These are phyloP conservation scores for Varanus salvator DNA, from an alignment of 2,113 vertebrate species.

Conservation along the genomic window DNA sequence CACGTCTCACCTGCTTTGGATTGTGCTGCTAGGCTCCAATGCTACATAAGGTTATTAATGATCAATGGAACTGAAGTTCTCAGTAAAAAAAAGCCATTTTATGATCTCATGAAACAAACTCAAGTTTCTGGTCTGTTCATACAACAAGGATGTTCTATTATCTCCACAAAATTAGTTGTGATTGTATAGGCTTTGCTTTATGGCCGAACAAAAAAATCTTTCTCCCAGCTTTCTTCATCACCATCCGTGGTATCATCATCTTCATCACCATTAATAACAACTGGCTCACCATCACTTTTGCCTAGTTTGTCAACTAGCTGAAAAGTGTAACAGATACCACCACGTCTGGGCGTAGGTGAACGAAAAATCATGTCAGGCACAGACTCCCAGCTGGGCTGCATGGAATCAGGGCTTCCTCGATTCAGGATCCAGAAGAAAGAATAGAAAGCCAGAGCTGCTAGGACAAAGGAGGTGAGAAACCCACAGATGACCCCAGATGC, in stretches of 20 bases:
- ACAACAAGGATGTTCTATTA: background rate
- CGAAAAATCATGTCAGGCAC: rapidly evolving
- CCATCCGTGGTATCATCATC: background rate
- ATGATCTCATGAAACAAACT: background rate
- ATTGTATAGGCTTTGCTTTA: background rate
- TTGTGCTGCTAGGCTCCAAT: no score
- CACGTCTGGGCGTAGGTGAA: background rate
- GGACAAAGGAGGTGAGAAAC: slow-evolving; percentile 71
- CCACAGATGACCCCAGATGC: slow-evolving; percentile 80
- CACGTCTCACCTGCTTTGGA: no score
- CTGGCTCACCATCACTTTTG: background rate
- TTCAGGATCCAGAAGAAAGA: slow-evolving; percentile 51
- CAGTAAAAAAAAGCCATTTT: background rate
- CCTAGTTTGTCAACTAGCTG: background rate
- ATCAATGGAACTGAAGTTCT: background rate
- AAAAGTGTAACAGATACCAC: background rate
- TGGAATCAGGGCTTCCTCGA: background rate
- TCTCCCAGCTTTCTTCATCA: background rate
- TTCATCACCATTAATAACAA: background rate
- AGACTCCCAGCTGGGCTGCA: rapidly evolving
- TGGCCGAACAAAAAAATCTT: background rate
- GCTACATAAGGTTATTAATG: no score
- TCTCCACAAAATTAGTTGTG: background rate
- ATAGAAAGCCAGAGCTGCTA: background rate
- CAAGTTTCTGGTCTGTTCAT: background rate